Evolutionary conservation across 2,113 vertebrate genomes (phyloP), one percentile per base, ranked within the genome.

Genomic region (Notarius quadriscutis): DNA sequence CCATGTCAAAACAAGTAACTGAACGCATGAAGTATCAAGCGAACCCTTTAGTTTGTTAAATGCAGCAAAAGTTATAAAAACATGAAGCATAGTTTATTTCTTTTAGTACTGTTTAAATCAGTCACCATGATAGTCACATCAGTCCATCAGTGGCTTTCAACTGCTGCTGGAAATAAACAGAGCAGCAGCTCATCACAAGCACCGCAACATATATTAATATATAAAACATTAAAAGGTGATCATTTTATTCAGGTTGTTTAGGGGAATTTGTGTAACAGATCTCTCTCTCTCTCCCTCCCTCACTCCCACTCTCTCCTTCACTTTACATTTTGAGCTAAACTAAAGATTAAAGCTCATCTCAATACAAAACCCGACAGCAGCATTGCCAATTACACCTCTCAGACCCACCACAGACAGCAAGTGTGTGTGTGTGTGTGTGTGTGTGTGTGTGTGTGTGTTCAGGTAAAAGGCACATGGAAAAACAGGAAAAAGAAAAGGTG

Each of bases 301-400:
- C 2, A 78, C 53, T 89, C 89, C 89, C 77, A 25, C 93, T 92
- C 83, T 51, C 89, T 93, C 87, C 51, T 92, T 92, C 88, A 53
- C 92, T 93, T 92, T 92, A 91, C 92, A 92, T 93, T 93, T 91
- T 82, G 83, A 93, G 93, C 81, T 82, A 91, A 91, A 93, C 92
- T 92, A 91, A 94, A 94, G 94, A 95, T 95, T 94, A 94, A 95
- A 94, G 93, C 92, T 87, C 48, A 15, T 93, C 89, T 91, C 88
- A 90, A 86, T 88, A 86, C 75, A 88, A 89, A 89, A 90, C 87
- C 79, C 89, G 89, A 93, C 87, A 85, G 90, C 88, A 89, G 87
- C 87, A 79, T 84, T 82, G 81, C 84, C 87, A 88, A 90, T 87
- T 85, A 87, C 86, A 93, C 92, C 94, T 88, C 78, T 86, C 91